Percentiles rank a stretch among this genome's conserved stretches.
Evolutionary conservation across 2,888 invertebrate species (phyloP).

Genomic region (Pediacus dermestoides): DNA sequence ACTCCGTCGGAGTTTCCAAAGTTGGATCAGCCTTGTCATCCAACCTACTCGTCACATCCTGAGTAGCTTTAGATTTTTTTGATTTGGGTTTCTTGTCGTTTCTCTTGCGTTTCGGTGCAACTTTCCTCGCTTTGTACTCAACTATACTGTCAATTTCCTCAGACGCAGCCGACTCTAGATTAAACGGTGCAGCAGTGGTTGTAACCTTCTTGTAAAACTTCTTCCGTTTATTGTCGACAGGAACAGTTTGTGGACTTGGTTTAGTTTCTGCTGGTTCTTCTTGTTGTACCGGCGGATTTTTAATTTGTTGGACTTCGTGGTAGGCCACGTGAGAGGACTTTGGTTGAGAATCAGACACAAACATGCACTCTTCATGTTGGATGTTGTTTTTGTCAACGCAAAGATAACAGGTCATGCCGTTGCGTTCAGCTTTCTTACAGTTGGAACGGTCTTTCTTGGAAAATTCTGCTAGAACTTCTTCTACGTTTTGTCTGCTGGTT

Average conservation of each 20-base stretch:
- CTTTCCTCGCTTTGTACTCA: slow-evolving; percentile 14
- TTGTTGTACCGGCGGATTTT: slow-evolving; percentile 44
- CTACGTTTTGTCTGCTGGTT: slow-evolving; percentile 61
- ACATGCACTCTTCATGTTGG: slow-evolving; percentile 77
- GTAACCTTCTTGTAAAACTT: slow-evolving; percentile 26
- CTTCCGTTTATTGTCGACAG: slow-evolving; percentile 25
- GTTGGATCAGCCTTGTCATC: slow-evolving; percentile 43
- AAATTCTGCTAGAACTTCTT: slow-evolving; percentile 69
- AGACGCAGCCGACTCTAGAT: slow-evolving; percentile 31
- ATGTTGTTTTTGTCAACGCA: slow-evolving; percentile 67
- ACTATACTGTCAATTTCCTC: slow-evolving; percentile 33
- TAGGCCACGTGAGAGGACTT: slow-evolving; percentile 63
- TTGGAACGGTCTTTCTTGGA: slow-evolving; percentile 67
- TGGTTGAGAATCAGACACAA: slow-evolving; percentile 66
- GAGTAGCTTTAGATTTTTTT: slow-evolving; percentile 13
- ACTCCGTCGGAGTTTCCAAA: slow-evolving; percentile 50
- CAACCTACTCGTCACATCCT: slow-evolving; percentile 15
- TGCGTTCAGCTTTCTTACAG: slow-evolving; percentile 68
- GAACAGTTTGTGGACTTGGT: slow-evolving; percentile 16
- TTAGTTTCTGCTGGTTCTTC: slow-evolving; percentile 23
- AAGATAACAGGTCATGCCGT: slow-evolving; percentile 74
- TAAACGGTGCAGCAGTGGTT: slow-evolving; percentile 16
- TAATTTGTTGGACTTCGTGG: slow-evolving; percentile 62
- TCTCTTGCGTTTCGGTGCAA: slow-evolving; percentile 17
- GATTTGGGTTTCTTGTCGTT: slow-evolving; percentile 20